Base-by-base conservation (phyloP, 2,113 vertebrate species). In the Phodopus roborovskii region DNA sequence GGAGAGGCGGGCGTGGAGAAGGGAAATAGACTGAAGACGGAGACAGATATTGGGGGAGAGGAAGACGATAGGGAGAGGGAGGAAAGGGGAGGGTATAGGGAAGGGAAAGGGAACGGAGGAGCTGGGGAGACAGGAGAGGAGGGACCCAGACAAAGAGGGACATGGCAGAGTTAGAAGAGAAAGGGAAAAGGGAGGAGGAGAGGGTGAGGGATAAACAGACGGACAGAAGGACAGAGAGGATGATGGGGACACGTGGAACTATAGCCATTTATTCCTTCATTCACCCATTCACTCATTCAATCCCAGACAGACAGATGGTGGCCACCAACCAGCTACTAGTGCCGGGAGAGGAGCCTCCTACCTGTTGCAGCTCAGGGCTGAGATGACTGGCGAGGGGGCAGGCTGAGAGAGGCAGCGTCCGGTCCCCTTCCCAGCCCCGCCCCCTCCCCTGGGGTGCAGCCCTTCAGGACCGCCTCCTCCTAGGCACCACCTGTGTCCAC, bases 321-420 rank as follows among this genome's bases (percentile, higher is more conserved):
- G 58, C 42, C 45, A 17, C 3, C 70, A 83, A 26, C 1, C 2
- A 39, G 62, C 58, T 20, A 50, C 3, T 1, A 11, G 50, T 30
- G 26, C 56, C 73, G 12, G 56, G 91, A 73, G 79, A 3, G 3
- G 36, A 92, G 92, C 60, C 33, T 84, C 97, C 92, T 97, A 97
- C 97, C 97, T 98, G 97, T 97, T 97, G 97, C 97, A 79, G 94
- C 84, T 94, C 87, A 0, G 39, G 71, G 70, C 91, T 39, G 20
- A 90, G 96, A 92, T 91, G 94, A 73, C 66, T 7, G 82, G 73
- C 24, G 45, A n/a, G 39, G 58, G 84, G 91, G 70, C 60, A 0
- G 77, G 83, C 88, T 84, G 60, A 53, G 26, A 53, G 64, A 83
- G 53, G 56, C 92, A 39, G 92, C 26, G 4, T 20, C 91, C 39